These are phyloP conservation scores for Cephus pulcher DNA, from an alignment of 2,888 invertebrate genomes.

Conservation along the genomic window DNA sequence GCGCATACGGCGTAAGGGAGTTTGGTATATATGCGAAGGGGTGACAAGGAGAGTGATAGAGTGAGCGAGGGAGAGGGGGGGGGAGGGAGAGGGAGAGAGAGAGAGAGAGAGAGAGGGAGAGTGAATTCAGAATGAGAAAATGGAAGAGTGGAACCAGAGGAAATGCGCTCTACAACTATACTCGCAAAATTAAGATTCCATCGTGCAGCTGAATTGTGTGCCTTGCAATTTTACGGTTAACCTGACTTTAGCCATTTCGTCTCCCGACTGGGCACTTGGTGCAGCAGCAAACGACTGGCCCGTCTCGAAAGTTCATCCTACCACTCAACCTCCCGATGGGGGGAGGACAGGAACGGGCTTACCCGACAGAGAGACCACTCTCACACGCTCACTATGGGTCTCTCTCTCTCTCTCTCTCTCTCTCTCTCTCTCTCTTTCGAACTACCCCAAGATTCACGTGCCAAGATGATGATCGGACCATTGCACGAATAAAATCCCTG, in stretches of 20 bases:
- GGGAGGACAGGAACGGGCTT: too few relatives aligned
- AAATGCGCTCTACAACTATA: constrained; percentile 38
- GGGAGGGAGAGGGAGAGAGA: background rate
- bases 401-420: background rate
- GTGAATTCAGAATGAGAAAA: background rate
- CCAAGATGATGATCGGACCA: too few relatives aligned
- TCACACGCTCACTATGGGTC: background rate
- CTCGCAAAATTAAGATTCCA: constrained; percentile 55
- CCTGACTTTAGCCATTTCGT: constrained; percentile 16
- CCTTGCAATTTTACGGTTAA: constrained; percentile 56
- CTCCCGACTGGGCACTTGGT: too few relatives aligned
- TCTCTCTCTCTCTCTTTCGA: background rate
- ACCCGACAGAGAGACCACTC: too few relatives aligned
- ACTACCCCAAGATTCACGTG: too few relatives aligned
- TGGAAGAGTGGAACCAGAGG: background rate
- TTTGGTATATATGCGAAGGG: background rate
- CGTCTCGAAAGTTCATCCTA: too few relatives aligned
- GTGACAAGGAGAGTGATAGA: constrained; percentile 4
- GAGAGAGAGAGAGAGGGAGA: background rate
- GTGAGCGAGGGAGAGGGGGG: background rate
- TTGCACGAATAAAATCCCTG: too few relatives aligned
- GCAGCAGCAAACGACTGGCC: too few relatives aligned
- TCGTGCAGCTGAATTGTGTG: constrained; percentile 51
- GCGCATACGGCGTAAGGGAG: background rate
- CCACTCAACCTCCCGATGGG: too few relatives aligned